Evolutionary conservation across 2,113 vertebrate species (phyloP).

Genomic region (Scortum barcoo): DNA sequence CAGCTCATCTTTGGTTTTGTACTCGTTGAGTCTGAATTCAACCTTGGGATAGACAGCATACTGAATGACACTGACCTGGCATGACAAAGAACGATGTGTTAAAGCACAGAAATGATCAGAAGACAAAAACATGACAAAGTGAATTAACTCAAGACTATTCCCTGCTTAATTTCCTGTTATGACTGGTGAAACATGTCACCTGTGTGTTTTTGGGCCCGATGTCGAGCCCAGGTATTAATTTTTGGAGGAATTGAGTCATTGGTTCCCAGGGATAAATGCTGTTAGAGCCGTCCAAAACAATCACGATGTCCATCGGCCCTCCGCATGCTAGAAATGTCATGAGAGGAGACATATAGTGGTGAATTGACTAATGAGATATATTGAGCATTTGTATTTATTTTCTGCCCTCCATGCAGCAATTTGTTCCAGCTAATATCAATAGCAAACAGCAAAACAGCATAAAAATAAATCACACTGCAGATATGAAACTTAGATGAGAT

Average conservation of each 20-base stretch:
- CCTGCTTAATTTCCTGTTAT: not conserved
- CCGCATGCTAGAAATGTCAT: constrained; percentile 73
- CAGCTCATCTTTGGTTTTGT: constrained; percentile 84
- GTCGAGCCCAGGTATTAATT: constrained; percentile 89
- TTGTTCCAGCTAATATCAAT: not conserved
- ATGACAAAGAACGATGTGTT: not conserved
- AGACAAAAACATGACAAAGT: not conserved
- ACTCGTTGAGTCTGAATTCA: constrained; percentile 86
- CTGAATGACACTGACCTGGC: constrained; percentile 92
- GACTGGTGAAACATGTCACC: constrained; percentile 75
- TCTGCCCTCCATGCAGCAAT: not conserved
- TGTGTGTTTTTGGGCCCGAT: constrained; percentile 90
- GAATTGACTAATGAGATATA: not conserved
- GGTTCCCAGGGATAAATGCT: constrained; percentile 95
- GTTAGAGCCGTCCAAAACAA: constrained; percentile 94
- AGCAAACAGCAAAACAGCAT: too few species aligned
- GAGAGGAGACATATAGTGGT: not conserved
- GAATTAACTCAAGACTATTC: not conserved
- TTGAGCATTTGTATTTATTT: not conserved
- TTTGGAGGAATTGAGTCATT: constrained; percentile 89
- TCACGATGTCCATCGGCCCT: constrained; percentile 89
- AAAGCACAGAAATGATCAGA: constrained; percentile 14
- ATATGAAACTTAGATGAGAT: not conserved
- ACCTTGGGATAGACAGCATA: constrained; percentile 85
- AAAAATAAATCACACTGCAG: not conserved